These are phyloP conservation scores for Xenopus borealis DNA, from an alignment of 2,113 vertebrate genomes.

Conservation along the genomic window DNA sequence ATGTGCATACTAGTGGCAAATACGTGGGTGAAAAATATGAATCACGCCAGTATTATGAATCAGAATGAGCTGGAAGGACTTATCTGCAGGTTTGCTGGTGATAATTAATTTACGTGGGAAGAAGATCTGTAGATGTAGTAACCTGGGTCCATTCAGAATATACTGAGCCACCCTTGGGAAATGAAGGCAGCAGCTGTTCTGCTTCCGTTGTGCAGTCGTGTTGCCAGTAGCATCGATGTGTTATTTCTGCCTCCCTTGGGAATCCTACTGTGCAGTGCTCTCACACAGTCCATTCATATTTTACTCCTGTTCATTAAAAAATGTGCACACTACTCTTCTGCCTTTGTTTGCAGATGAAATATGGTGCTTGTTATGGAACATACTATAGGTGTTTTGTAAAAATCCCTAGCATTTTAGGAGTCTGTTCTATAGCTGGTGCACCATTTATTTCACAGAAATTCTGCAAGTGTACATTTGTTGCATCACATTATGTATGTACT, in stretches of 20 bases:
- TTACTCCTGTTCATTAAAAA: neutral
- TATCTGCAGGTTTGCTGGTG: neutral
- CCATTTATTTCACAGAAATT: no score
- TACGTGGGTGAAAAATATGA: slow-evolving; percentile 16
- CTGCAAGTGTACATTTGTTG: no score
- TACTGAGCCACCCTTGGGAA: slow-evolving; percentile 36
- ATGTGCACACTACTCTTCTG: neutral
- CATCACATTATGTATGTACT: no score
- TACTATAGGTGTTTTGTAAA: neutral
- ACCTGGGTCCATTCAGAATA: slow-evolving; percentile 40
- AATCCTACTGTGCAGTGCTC: neutral
- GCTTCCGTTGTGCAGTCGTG: slow-evolving; percentile 16
- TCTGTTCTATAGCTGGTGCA: no score
- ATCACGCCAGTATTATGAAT: slow-evolving; percentile 11
- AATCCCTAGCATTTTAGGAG: neutral
- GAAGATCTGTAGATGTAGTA: slow-evolving; percentile 21
- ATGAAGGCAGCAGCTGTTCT: slow-evolving; percentile 29
- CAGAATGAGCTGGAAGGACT: neutral
- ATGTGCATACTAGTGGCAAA: neutral
- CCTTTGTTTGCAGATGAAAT: slow-evolving; percentile 1
- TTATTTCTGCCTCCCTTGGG: slow-evolving; percentile 28
- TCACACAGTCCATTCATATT: slow-evolving; percentile 20
- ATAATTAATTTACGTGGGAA: slow-evolving; percentile 7
- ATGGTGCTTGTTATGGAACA: neutral
- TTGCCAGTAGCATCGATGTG: slow-evolving; percentile 25